Base-by-base conservation (phyloP, 2,888 invertebrate species). In the Dasypolia templi region DNA sequence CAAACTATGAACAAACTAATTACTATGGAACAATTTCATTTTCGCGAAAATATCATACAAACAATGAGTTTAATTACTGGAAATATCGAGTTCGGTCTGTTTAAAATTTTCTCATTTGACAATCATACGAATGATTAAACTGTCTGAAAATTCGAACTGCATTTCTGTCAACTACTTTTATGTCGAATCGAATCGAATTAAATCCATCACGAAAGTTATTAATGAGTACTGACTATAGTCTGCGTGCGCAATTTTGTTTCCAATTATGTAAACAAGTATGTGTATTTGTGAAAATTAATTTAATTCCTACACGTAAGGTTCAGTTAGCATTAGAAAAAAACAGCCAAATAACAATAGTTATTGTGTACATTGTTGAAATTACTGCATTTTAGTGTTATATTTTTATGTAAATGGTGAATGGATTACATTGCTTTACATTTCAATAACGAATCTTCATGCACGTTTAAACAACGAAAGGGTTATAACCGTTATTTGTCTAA, bases 11-110 rank as follows among this genome's bases (percentile, higher is more conserved):
- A 26, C 19, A 53, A 75, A 46, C 46, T 32, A 26, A 59, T 75
- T 71, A 26, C 46, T 53, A 17, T 17, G n/a, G 19, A 72, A 72
- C 44, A 19, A n/a, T 79, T 53, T 46, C 29, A 72, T 79, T 44
- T 44, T 26, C 19, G 5, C 44, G 58, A 39, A 75, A 56, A 56
- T 56, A 26, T 39, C 14, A 55, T 49, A 61, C 29, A 32, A 29
- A 61, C 32, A 80, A 56, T 44, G 17, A 51, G 12, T 62, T 58
- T n/a, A 75, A 44, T 76, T 29, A 74, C 17, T 74, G 14, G 9
- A 56, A 62, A 74, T 49, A 32, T n/a, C 42, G 81, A 49, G 35
- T 35, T 61, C 9, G 35, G 53, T 51, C 32, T 17, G 26, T 55
- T 79, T 55, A 17, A 22, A 19, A 42, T 62, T 76, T 42, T 35